A percentile compares a stretch with the other conserved stretches of the same genome.
Conservation (phyloP, 92 coral and sea anemone species). For the Zoanthus sociatus region DNA sequence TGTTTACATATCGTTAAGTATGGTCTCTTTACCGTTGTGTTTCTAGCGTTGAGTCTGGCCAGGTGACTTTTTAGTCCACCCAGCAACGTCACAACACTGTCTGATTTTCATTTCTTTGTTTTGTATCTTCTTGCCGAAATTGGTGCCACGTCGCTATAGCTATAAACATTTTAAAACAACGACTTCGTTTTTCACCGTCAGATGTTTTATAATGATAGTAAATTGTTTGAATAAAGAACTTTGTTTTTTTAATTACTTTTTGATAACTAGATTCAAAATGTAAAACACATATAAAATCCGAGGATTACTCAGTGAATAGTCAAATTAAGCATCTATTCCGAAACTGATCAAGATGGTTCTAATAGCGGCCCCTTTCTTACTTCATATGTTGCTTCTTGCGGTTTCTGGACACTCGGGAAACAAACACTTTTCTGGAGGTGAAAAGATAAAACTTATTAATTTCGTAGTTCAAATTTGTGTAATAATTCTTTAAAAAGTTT, state of each 20-base stretch:
- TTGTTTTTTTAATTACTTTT: background rate
- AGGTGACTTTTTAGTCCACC: background rate
- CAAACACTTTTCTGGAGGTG: background rate
- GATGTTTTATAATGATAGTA: background rate
- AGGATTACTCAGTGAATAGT: background rate
- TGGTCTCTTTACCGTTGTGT: background rate
- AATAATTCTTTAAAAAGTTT: background rate
- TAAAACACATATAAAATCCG: background rate
- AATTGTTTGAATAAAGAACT: background rate
- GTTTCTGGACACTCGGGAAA: constrained; percentile 4
- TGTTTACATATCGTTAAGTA: constrained; percentile 1
- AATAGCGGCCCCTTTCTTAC: background rate
- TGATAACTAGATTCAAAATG: background rate
- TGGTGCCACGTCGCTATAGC: background rate
- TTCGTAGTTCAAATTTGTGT: background rate
- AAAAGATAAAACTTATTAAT: background rate
- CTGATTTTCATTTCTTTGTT: background rate
- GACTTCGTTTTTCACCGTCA: background rate
- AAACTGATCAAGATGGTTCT: background rate
- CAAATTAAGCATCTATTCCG: background rate
- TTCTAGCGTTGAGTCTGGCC: background rate
- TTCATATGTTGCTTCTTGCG: background rate
- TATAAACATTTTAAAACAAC: background rate
- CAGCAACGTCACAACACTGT: background rate
- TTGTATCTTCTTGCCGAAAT: background rate